Conservation (phyloP, 2,797 vertebrate species). For the Catamblyrhynchus diadema region DNA sequence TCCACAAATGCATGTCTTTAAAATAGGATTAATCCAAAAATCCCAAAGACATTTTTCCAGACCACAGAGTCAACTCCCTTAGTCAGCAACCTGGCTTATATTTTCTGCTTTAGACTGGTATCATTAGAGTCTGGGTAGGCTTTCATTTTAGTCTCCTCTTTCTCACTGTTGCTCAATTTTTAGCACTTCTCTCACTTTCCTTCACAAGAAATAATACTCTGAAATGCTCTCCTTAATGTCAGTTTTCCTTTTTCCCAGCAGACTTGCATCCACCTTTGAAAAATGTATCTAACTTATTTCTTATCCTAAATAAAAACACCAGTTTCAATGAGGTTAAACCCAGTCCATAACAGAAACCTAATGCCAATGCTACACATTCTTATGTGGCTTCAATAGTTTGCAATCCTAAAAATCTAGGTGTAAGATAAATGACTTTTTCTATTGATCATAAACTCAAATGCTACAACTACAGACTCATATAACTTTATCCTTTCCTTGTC, state of each 20-base stretch:
- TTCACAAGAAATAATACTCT: background rate
- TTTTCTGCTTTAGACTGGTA: background rate
- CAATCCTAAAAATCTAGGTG: background rate
- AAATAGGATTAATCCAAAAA: background rate
- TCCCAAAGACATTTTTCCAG: background rate
- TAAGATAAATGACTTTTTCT: background rate
- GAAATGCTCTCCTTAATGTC: background rate
- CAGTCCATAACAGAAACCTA: background rate
- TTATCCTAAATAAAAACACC: background rate
- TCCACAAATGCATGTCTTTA: background rate
- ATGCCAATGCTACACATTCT: background rate
- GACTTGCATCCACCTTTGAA: background rate
- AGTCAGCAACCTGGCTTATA: background rate
- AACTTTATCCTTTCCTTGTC: background rate
- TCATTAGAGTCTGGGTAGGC: background rate
- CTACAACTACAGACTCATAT: background rate
- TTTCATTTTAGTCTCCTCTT: background rate
- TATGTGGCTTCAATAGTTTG: background rate
- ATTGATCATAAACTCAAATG: background rate
- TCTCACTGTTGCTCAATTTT: background rate
- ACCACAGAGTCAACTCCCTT: background rate
- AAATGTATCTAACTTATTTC: background rate
- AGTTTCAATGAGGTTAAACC: background rate
- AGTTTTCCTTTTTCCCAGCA: background rate
- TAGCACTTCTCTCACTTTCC: background rate